phyloP scores from a whole-genome alignment of 2,113 vertebrate genomes.

The Thalassoma bifasciatum region DNA sequence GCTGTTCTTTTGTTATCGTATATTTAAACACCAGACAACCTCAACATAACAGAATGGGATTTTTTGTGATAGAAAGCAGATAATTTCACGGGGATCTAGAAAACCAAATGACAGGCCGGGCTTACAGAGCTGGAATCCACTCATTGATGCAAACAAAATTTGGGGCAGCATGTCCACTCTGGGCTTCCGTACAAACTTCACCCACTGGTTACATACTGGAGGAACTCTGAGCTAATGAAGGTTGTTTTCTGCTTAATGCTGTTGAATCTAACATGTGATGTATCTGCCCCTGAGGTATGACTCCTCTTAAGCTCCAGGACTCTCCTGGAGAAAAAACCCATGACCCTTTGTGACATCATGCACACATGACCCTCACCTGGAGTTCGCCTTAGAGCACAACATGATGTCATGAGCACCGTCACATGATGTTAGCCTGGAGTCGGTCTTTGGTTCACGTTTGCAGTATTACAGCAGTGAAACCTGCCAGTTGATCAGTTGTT shows the following conservation, averaged over 20 bases:
- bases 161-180: too few species aligned
- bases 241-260: background rate
- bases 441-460: too few species aligned
- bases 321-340: slow-evolving; percentile 6
- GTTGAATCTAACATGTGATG: slow-evolving; percentile 30
- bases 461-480: too few species aligned
- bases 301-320: background rate
- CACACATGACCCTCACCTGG: background rate
- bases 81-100: too few species aligned
- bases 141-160: too few species aligned
- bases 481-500: too few species aligned
- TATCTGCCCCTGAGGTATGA: background rate
- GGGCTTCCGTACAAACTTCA: background rate
- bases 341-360: slow-evolving; percentile 11
- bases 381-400: slow-evolving; percentile 1
- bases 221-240: background rate
- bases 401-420: background rate
- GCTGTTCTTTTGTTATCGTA: too few species aligned
- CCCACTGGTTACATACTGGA: background rate
- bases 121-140: too few species aligned
- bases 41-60: too few species aligned
- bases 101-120: too few species aligned
- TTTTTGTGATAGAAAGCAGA: too few species aligned
- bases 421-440: background rate
- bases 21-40: too few species aligned